Evolutionary conservation across 35 echinoderm and acorn worm species (phyloP).

Genomic region (Anneissia japonica): DNA sequence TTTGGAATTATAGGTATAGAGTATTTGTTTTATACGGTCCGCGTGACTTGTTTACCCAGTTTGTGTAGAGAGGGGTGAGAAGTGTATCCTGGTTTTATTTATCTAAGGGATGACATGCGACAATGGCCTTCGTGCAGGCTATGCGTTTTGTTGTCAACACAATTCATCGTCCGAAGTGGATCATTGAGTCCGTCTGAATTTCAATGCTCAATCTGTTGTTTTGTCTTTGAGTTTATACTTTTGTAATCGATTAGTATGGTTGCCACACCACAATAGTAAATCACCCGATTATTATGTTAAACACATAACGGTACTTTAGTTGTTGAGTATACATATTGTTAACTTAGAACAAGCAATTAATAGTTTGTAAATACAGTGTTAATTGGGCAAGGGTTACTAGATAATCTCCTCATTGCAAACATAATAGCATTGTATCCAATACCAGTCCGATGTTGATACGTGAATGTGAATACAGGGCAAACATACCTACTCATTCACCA

Average conservation of each 20-base stretch:
- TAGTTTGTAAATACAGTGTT: not conserved
- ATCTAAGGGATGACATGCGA: not conserved
- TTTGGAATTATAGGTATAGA: too few relatives aligned
- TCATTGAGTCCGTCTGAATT: not conserved
- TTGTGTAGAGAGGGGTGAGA: not conserved
- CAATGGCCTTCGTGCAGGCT: not conserved
- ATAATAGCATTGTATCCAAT: not conserved
- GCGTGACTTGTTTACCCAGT: not conserved
- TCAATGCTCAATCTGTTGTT: not conserved
- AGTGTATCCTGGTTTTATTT: not conserved
- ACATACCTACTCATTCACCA: too few relatives aligned
- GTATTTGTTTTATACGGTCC: too few relatives aligned
- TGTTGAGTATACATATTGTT: not conserved
- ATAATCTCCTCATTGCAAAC: not conserved
- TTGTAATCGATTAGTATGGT: not conserved
- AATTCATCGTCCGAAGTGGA: not conserved
- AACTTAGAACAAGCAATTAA: not conserved
- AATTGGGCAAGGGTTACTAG: not conserved
- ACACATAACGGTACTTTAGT: not conserved
- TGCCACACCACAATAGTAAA: not conserved
- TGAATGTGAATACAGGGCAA: too few relatives aligned
- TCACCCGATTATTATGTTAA: not conserved
- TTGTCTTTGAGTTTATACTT: not conserved
- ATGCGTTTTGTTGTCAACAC: not conserved
- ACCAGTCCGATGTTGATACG: too few relatives aligned